Conservation (phyloP, 2,797 vertebrate genomes). For the Furcifer pardalis region DNA sequence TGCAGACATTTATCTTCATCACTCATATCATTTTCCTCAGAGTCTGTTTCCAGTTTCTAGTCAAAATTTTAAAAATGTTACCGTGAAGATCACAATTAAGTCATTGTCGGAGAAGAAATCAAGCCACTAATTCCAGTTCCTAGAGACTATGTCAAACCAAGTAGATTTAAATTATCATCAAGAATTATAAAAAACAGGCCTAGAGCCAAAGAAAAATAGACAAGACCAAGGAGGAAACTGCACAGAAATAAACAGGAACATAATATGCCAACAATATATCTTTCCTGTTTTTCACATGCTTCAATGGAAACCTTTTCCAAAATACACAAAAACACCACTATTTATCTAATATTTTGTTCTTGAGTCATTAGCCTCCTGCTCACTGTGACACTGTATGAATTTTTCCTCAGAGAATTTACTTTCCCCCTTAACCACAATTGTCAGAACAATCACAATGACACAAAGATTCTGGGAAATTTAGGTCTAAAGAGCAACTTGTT, state of each 20-base stretch:
- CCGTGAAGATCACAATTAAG: slow-evolving; percentile 4
- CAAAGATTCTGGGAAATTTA: neutral
- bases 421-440: too few species aligned
- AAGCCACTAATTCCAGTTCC: neutral
- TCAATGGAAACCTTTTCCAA: neutral
- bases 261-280: too few species aligned
- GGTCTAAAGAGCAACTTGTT: neutral
- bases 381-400: neutral
- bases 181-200: neutral
- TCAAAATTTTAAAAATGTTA: slow-evolving; percentile 43
- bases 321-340: neutral
- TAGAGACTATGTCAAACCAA: neutral
- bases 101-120: neutral
- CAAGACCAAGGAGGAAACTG: neutral
- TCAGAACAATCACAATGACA: too few species aligned
- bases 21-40: slow-evolving; percentile 41
- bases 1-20: slow-evolving; percentile 54
- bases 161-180: neutral
- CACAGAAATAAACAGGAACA: neutral
- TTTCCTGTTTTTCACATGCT: neutral
- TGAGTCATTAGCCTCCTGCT: neutral
- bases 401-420: too few species aligned
- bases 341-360: neutral
- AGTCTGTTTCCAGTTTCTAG: slow-evolving; percentile 80
- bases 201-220: too few species aligned